A percentile compares a stretch with the other conserved stretches of the same genome.
Conservation (phyloP, 2,113 vertebrate species). For the Ranitomeya variabilis region DNA sequence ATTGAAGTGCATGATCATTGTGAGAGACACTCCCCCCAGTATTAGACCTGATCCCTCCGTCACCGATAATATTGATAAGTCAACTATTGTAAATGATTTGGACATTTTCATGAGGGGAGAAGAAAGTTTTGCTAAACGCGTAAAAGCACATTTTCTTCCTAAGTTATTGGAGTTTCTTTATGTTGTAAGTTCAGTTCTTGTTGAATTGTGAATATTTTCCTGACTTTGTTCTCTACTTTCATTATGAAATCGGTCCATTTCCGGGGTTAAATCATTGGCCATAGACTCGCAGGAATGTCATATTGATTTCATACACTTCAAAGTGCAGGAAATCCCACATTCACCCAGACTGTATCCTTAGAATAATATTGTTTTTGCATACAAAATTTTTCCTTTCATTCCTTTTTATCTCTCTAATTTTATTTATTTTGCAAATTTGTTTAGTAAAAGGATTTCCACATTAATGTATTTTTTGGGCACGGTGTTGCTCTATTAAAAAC, state of each 20-base stretch:
- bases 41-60: not conserved
- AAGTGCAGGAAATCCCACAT: too few relatives aligned
- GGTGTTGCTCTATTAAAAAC: too few relatives aligned
- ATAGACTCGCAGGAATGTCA: constrained; percentile 8
- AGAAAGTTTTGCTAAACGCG: not conserved
- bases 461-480: too few relatives aligned
- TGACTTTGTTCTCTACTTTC: too few relatives aligned
- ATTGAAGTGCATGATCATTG: too few relatives aligned
- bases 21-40: not conserved
- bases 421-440: too few relatives aligned
- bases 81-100: not conserved
- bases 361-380: too few relatives aligned
- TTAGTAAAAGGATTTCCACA: too few relatives aligned
- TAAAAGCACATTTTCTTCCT: not conserved
- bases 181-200: not conserved
- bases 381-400: too few relatives aligned
- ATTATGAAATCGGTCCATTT: not conserved
- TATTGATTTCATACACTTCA: too few relatives aligned
- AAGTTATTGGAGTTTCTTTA: not conserved
- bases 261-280: not conserved
- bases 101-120: not conserved
- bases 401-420: too few relatives aligned
- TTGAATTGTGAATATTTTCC: not conserved
- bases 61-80: not conserved
- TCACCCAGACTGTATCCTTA: too few relatives aligned